Conservation (phyloP, 2,113 vertebrate genomes). For the Agapornis roseicollis region DNA sequence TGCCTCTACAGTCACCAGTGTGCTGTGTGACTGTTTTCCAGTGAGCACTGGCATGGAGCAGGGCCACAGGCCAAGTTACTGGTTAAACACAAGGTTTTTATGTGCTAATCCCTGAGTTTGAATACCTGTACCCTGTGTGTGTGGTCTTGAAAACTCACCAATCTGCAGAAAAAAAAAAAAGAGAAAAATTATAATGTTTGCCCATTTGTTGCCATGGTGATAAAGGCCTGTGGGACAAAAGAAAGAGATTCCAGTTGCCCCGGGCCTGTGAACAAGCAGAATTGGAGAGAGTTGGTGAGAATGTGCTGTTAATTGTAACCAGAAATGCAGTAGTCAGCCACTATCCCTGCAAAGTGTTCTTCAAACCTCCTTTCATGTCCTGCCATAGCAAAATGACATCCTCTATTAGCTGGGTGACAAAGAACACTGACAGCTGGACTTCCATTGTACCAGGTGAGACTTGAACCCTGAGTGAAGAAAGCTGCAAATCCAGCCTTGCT, state of each 20-base stretch:
- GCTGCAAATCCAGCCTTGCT: not conserved
- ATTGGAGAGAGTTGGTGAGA: constrained; percentile 17
- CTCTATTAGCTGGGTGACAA: not conserved
- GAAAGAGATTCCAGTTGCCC: constrained; percentile 20
- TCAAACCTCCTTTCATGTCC: not conserved
- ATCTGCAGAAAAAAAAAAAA: not conserved
- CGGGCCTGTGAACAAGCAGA: constrained; percentile 39
- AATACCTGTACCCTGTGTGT: not conserved
- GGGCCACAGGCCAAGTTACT: not conserved
- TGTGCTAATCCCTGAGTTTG: not conserved
- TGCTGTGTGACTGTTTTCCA: not conserved
- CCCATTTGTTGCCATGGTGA: constrained; percentile 38
- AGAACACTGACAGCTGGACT: not conserved
- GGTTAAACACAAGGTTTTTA: not conserved
- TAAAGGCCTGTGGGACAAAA: constrained; percentile 47
- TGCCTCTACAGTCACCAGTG: not conserved
- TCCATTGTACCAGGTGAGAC: not conserved
- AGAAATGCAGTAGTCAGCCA: not conserved
- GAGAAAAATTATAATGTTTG: not conserved
- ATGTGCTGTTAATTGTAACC: constrained; percentile 50
- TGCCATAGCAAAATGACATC: not conserved
- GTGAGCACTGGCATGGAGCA: not conserved
- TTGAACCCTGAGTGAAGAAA: not conserved
- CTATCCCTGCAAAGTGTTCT: not conserved
- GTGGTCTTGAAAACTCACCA: constrained; percentile 41